Evolutionary conservation across 1,140 invertebrate species (phyloP), one percentile per base, ranked within the genome.

Genomic region (Magallana angulata): DNA sequence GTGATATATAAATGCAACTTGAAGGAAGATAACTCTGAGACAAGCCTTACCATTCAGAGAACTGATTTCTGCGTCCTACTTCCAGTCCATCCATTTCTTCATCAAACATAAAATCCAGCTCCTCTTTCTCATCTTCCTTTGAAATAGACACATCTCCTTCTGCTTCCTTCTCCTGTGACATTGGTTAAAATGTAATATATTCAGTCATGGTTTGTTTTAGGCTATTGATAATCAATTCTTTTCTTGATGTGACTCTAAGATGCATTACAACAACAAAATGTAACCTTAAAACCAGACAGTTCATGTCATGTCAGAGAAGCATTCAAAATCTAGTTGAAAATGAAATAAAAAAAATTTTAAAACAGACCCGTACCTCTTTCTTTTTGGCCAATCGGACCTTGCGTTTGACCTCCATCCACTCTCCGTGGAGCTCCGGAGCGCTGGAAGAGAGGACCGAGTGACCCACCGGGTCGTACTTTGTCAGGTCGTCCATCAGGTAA

Each of bases 91-190:
- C 97, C 60, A 99, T 95, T 94, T 99, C 98, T 95, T 99, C 98
- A 94, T 99, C 98, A 95, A 99, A 98, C 95, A 98, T 97, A 95
- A 99, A 99, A 94, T 99, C 97, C 86, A 99, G 95, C 94, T 99
- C 98, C 94, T 98, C 98, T 88, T 97, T 96, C 94, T 97, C 96
- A 91, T 96, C 95, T 12, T 87, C 87, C 14, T 88, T 84, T 56
- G 84, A 48, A 48, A 48, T 83, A 59, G 57, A 71, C n/a, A 36
- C 56, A 36, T 85, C 68, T 9, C 68, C 62, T 85, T 64, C 68
- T 14, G 4, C 7, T 2, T 85, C 62, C 56, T 57, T 56, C 18
- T 62, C 62, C 60, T 82, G 12, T 56, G 36, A 48, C 36, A 48
- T 48, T 48, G 36, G 36, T 48, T 48, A 48, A 48, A 48, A 48